Conservation (phyloP, 1,140 invertebrate species). For the Papilio dardanus region DNA sequence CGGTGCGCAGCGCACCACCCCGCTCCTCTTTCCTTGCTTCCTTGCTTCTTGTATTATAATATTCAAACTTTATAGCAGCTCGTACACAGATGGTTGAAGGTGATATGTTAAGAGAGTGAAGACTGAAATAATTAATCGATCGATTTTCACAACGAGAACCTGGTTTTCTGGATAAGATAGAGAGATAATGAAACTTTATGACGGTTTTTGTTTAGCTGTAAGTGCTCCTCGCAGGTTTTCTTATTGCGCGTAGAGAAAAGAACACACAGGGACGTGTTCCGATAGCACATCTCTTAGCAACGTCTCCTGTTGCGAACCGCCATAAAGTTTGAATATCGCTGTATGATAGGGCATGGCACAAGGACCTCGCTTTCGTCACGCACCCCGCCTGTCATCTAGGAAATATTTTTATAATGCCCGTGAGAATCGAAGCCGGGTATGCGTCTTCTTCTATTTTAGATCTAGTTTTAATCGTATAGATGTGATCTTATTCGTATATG, state of each 20-base stretch:
- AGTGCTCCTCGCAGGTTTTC: too few relatives aligned
- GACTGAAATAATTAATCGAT: too few relatives aligned
- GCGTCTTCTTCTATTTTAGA: constrained; percentile 25
- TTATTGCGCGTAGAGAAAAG: too few relatives aligned
- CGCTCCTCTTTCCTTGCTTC: constrained; percentile 43
- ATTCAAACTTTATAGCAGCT: background rate
- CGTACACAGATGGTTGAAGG: background rate
- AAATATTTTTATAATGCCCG: constrained; percentile 33
- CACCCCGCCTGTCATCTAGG: constrained; percentile 51
- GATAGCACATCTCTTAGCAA: too few relatives aligned
- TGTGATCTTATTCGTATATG: background rate
- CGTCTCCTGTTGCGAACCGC: background rate
- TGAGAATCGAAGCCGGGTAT: constrained; percentile 3
- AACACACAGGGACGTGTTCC: too few relatives aligned
- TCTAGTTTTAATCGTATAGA: constrained; percentile 12
- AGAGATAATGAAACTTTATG: background rate
- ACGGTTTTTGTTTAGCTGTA: background rate
- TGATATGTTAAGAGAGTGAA: background rate
- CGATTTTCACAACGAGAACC: too few relatives aligned
- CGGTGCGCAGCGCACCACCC: constrained; percentile 47
- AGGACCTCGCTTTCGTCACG: constrained; percentile 68
- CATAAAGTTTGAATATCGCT: background rate
- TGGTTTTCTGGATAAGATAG: too few relatives aligned
- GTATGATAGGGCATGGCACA: constrained; percentile 42
- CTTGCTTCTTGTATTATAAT: background rate